Evolutionary conservation across 1,140 invertebrate species (phyloP).

Genomic region (Stenopsyche tienmushanensis): DNA sequence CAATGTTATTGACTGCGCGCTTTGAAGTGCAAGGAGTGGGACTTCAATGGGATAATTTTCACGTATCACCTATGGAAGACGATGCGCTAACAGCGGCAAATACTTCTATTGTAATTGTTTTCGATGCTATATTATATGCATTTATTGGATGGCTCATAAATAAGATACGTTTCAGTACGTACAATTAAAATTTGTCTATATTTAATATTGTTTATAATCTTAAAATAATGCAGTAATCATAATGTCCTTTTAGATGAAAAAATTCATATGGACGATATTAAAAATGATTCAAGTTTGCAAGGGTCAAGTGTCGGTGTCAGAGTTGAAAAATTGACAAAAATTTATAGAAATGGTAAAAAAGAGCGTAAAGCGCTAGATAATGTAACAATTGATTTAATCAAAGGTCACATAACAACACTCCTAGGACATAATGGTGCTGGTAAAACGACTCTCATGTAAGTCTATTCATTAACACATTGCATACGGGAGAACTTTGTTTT

Average conservation of each 20-base stretch:
- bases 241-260: conserved; percentile 12
- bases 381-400: conserved; percentile 69
- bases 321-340: conserved; percentile 54
- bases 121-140: conserved; percentile 54
- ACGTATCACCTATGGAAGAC: conserved; percentile 51
- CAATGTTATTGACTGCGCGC: conserved; percentile 59
- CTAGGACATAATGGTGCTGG: conserved; percentile 85
- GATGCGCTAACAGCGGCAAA: conserved; percentile 56
- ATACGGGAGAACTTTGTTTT: not conserved
- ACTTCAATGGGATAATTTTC: conserved; percentile 52
- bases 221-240: not conserved
- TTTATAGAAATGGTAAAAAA: no score
- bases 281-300: not conserved
- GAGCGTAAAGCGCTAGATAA: conserved; percentile 64
- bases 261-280: conserved; percentile 8
- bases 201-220: not conserved
- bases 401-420: conserved; percentile 69
- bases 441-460: conserved; percentile 78
- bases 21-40: conserved; percentile 61
- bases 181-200: not conserved
- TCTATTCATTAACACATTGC: conserved; percentile 24
- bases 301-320: conserved; percentile 53
- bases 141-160: conserved; percentile 50
- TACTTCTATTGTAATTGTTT: conserved; percentile 50
- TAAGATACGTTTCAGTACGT: conserved; percentile 34